Percentiles rank a stretch among this genome's conserved stretches.
Evolutionary conservation across 2,888 invertebrate species (phyloP).

Genomic region (Phalera bucephala): DNA sequence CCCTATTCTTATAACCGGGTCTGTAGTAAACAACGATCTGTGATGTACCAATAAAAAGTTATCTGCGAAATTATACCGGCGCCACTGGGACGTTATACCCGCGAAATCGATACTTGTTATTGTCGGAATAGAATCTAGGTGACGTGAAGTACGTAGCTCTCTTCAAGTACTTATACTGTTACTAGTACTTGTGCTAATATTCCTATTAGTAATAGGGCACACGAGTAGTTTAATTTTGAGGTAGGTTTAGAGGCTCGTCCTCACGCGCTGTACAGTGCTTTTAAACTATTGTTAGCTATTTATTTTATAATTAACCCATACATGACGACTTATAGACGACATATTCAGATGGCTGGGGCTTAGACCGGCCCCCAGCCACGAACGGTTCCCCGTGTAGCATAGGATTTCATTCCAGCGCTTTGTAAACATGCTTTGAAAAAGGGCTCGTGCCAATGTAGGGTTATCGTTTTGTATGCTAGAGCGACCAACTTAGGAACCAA

Average conservation of each 20-base stretch:
- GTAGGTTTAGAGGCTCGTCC: too few species aligned
- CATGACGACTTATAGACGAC: conserved; percentile 46
- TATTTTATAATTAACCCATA: conserved; percentile 47
- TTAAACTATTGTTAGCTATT: too few species aligned
- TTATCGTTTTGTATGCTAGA: too few species aligned
- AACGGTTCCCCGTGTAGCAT: conserved; percentile 61
- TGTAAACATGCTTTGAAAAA: too few species aligned
- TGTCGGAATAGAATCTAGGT: conserved; percentile 47
- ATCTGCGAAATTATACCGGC: conserved; percentile 58
- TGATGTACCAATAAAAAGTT: conserved; percentile 58
- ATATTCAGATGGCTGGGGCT: conserved; percentile 51
- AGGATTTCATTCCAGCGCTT: too few species aligned
- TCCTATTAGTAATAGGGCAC: too few species aligned
- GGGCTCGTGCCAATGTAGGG: too few species aligned
- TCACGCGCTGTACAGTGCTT: too few species aligned
- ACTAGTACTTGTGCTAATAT: too few species aligned
- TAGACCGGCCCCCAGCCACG: conserved; percentile 45
- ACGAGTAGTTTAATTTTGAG: not conserved
- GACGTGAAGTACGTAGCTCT: conserved; percentile 10
- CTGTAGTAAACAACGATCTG: conserved; percentile 40
- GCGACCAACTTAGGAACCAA: too few species aligned
- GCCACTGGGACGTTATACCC: conserved; percentile 47
- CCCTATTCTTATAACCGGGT: not conserved
- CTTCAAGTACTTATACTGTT: not conserved
- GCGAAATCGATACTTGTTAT: conserved; percentile 46